Conservation (phyloP, 2,888 invertebrate species). For the Dolomedes plantarius region DNA sequence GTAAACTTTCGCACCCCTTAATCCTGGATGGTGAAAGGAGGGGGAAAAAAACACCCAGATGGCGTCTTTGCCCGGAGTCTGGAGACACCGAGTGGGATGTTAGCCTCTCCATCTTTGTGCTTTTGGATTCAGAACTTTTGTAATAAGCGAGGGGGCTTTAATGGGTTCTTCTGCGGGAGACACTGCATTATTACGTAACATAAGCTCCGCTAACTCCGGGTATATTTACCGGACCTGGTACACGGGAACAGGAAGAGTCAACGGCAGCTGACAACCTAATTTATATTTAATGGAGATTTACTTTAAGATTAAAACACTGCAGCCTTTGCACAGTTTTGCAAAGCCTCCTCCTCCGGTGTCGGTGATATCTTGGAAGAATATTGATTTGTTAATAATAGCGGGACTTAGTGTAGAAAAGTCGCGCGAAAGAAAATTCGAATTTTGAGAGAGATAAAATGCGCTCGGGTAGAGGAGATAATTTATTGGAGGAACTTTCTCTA, state of each 20-base stretch:
- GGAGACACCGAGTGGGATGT: background rate
- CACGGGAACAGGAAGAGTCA: conserved; percentile 42
- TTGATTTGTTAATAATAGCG: conserved; percentile 71
- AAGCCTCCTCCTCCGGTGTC: conserved; percentile 21
- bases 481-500: conserved; percentile 40
- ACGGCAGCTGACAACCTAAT: conserved; percentile 68
- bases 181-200: conserved; percentile 30
- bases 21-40: background rate
- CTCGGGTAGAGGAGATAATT: conserved; percentile 51
- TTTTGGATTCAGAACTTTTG: conserved; percentile 31
- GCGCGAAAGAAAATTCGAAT: conserved; percentile 65
- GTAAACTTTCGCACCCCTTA: conserved; percentile 6
- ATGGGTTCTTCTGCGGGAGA: conserved; percentile 17
- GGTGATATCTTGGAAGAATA: conserved; percentile 37
- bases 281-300: conserved; percentile 72
- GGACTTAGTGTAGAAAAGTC: conserved; percentile 47
- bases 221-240: conserved; percentile 14
- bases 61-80: background rate
- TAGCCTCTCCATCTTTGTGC: background rate
- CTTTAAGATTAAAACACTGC: conserved; percentile 68
- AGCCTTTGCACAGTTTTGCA: conserved; percentile 29
- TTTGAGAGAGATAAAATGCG: conserved; percentile 62
- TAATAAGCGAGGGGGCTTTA: conserved; percentile 15
- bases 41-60: background rate
- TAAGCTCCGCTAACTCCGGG: conserved; percentile 41